Percentiles rank a stretch among this genome's conserved stretches.
phyloP scores from a whole-genome alignment of 1,140 invertebrate genomes.

The Sitophilus oryzae region DNA sequence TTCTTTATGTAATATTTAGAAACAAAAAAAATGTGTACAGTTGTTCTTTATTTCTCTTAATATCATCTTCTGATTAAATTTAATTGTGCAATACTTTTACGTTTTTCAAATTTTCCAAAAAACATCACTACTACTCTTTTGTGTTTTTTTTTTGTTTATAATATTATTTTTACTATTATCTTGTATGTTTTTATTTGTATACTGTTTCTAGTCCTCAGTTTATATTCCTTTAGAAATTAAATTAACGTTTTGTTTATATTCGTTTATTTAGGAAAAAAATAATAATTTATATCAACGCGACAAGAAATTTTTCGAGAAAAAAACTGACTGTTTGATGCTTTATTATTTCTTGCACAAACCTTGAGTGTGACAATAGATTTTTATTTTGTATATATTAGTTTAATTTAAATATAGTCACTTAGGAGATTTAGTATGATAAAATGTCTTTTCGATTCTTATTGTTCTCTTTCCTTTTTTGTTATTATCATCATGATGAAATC shows the following conservation, averaged over 20 bases:
- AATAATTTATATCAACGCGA: neutral
- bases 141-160: neutral
- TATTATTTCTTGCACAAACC: conserved; percentile 18
- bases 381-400: conserved; percentile 27
- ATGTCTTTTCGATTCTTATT: conserved; percentile 18
- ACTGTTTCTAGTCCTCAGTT: neutral
- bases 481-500: conserved; percentile 9
- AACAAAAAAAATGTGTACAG: conserved; percentile 21
- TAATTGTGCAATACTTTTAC: conserved; percentile 20
- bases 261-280: too few species aligned
- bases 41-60: conserved; percentile 7
- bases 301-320: neutral
- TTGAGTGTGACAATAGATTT: conserved; percentile 24
- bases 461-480: conserved; percentile 19
- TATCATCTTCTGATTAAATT: neutral
- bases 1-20: conserved; percentile 24
- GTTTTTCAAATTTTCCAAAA: too few species aligned
- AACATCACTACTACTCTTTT: neutral
- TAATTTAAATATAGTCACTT: conserved; percentile 21
- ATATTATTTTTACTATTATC: neutral
- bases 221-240: neutral
- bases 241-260: neutral
- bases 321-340: neutral
- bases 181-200: neutral
- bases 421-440: conserved; percentile 14